A percentile compares a stretch with the other conserved stretches of the same genome.
phyloP scores from a whole-genome alignment of 2,888 invertebrate genomes.

The Polymixis flavicincta region DNA sequence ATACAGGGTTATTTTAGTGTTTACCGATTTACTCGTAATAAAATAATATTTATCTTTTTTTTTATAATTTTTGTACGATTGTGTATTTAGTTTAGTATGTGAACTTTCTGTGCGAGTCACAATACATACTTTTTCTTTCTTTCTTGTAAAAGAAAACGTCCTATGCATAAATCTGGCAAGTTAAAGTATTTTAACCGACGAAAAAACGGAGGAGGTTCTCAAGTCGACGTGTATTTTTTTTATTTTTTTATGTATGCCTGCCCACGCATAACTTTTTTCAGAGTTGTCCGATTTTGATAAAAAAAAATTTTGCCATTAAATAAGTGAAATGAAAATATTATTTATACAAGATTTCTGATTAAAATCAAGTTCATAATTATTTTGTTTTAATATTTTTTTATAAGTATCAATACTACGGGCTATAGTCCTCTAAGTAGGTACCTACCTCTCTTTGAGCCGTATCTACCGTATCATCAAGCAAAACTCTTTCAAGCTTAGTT shows the following conservation, averaged over 20 bases:
- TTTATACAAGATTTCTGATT: not conserved
- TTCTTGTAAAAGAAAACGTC: slow-evolving; percentile 16
- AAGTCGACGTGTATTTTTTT: no score
- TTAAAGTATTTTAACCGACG: slow-evolving; percentile 12
- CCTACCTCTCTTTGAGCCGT: not conserved
- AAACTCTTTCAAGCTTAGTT: not conserved
- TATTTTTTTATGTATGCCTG: no score
- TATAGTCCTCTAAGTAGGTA: not conserved
- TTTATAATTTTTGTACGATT: no score
- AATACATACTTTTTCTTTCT: no score
- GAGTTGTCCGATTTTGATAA: no score
- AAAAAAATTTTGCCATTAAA: no score
- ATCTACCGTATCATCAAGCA: not conserved
- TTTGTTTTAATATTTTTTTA: not conserved
- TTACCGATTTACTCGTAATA: not conserved
- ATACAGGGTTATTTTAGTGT: slow-evolving; percentile 5
- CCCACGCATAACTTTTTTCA: no score
- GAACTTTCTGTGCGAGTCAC: no score
- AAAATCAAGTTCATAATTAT: not conserved
- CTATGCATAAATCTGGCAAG: not conserved
- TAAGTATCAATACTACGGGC: not conserved
- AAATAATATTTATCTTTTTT: not conserved
- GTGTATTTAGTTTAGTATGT: no score
- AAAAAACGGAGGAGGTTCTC: no score
- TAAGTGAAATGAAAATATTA: not conserved